Base-by-base conservation (phyloP, 2,888 invertebrate genomes). In the Campopleginae sp. region DNA sequence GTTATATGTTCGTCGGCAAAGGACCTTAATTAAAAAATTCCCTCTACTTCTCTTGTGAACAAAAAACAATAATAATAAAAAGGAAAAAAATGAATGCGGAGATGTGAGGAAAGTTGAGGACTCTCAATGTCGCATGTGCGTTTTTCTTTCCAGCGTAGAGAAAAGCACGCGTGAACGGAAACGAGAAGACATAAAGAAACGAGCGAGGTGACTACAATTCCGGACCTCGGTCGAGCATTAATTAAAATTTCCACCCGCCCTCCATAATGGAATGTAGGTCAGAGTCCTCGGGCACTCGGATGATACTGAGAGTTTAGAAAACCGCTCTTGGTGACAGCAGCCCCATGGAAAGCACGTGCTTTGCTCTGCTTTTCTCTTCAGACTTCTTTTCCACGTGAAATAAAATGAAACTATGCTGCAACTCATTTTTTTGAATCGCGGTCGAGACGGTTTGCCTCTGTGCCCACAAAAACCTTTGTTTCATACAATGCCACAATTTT, bases 231-330 rank as follows among this genome's bases (percentile, higher is more conserved):
- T 38, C 71, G 48, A 75, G 63, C 66, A 83, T 82, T 82, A 81
- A 87, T 84, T 84, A 86, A 87, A 87, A 87, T 87, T 81, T 80
- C 79, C 46, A 58, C 33, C 54, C 68, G 12, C 48, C 71, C 44
- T 58, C 81, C 51, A 78, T 58, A 14, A 81, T 79, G 78, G 70
- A 87, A 87, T 81, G 75, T 86, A 81, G 86, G 86, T 87, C 81
- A 86, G 65, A 74, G 68, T 75, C 74, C 77, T 65, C 58, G 31
- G 54, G 46, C 48, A 38, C 23, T 48, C 33, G 33, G n/a, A 38
- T 10, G 33, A 27, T 61, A 46, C 12, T 44, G 72, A 23, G 48
- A 33, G 38, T 31, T 76, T 61, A 61, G 2, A 61, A 38, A 48
- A 72, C 27, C 58, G 58, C 31, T 5, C 58, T 27, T 42, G 51